Evolutionary conservation across 30 jellyfish, hydroid and myxozoan species (phyloP), one percentile per base, ranked within the genome.

Genomic region (Sanderia malayensis): DNA sequence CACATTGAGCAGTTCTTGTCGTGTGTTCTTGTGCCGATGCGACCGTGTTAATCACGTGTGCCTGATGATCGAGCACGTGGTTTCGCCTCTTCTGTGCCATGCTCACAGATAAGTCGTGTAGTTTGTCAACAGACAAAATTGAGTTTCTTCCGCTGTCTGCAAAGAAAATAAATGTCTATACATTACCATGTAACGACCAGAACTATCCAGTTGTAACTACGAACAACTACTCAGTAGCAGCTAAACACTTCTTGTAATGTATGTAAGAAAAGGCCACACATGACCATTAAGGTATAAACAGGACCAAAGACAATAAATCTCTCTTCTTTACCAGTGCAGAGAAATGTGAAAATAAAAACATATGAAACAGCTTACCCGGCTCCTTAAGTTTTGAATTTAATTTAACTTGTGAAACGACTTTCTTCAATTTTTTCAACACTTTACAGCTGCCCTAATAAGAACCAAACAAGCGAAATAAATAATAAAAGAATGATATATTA

Each of bases 401-500:
- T 20, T 76, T 45, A 0, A 76, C 70, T 62, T 76, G 72, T 0
- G 88, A 76, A 15, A 24, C 28, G 46, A 67, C 91, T 33, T 69
- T 79, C 20, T 67, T 67, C 1, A 79, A 73, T 62, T 79, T 79
- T 34, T 79, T 79, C 79, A 79, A 55, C 1, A 79, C 91, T 31
- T 69, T 76, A 41, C 91, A 79, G 70, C 91, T 79, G 6, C 91
- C 91, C 91, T 79, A 44, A 34, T 11, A 63, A 31, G n/a, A n/a
- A n/a, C n/a, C n/a, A n/a, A n/a, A n/a, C n/a, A n/a, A n/a, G n/a
- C n/a, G n/a, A n/a, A n/a, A n/a, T n/a, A n/a, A n/a, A n/a, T n/a
- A n/a, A n/a, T n/a, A n/a, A n/a, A n/a, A n/a, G n/a, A n/a, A n/a
- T n/a, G n/a, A n/a, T n/a, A n/a, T n/a, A n/a, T n/a, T n/a, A n/a